Base-by-base conservation (phyloP, 1,140 invertebrate species). In the Idris sp. region DNA sequence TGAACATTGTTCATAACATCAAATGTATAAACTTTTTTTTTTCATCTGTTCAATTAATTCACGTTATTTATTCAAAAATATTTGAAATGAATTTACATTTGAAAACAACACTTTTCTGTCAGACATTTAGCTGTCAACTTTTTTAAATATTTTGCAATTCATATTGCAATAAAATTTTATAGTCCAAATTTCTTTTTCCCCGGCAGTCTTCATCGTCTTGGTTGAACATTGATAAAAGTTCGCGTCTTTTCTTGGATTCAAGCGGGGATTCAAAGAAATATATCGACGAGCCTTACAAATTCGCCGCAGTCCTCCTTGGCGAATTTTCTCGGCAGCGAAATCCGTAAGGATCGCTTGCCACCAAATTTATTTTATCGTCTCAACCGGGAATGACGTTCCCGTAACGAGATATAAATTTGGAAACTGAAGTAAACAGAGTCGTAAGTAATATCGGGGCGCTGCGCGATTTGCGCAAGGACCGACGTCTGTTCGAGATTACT, bases 391-490 rank as follows among this genome's bases (percentile, higher is more conserved):
- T 84, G 83, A 85, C 81, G 80, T 80, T 78, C 79, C 65, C 64
- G 79, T 85, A 84, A 84, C 83, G 82, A 86, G 82, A 86, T 80
- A 83, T 85, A 84, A 85, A 84, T 84, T 84, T 73, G 71, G 69
- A 68, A 77, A 76, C 68, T 76, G 64, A 76, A 74, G 83, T 85
- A 85, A 85, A 85, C 84, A 85, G 82, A 81, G 68, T 80, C 81
- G 80, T 84, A 84, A 79, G 82, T 85, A 85, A 86, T 83, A 77
- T 74, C 72, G 51, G n/a, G n/a, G 61, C 54, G 48, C 65, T 56
- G 43, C 69, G 74, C 68, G 68, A 77, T 76, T 78, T 77, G 78
- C 78, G 72, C 73, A 72, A 64, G 53, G 61, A 79, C n/a, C 58
- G 53, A 73, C 76, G 73, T 76, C 74, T 77, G 59, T 68, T 56